Conservation (phyloP, 2,888 invertebrate genomes). For the Azorinus chamasolen region DNA sequence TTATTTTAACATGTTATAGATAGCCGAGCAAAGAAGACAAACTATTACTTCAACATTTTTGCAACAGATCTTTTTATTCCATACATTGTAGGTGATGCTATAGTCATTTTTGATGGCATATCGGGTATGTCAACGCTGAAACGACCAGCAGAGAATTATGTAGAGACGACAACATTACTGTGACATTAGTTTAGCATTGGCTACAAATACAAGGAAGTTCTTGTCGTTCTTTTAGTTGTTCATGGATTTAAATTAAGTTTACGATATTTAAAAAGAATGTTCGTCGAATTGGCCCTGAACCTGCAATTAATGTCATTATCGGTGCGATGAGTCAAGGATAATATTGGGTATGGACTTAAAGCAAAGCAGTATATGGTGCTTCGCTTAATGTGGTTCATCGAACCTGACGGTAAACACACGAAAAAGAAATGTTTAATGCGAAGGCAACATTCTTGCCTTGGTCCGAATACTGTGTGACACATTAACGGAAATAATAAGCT, state of each 20-base stretch:
- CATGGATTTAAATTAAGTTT: slow-evolving; percentile 17
- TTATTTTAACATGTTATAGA: no score
- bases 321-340: slow-evolving; percentile 16
- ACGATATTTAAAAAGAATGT: slow-evolving; percentile 6
- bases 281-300: slow-evolving; percentile 1
- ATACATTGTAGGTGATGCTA: no score
- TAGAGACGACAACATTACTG: background rate
- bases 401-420: slow-evolving; percentile 18
- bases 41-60: no score
- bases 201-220: slow-evolving; percentile 13
- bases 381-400: slow-evolving; percentile 4
- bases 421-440: slow-evolving; percentile 5
- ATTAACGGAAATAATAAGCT: slow-evolving; percentile 34
- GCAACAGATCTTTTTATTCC: no score
- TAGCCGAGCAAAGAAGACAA: no score
- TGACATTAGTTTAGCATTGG: slow-evolving; percentile 6
- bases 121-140: no score
- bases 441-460: slow-evolving; percentile 5
- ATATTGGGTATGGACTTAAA: no score
- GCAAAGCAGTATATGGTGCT: slow-evolving; percentile 19
- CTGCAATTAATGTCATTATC: slow-evolving; percentile 5
- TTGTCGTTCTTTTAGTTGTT: background rate
- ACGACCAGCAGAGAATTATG: background rate
- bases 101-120: no score
- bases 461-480: slow-evolving; percentile 37